These are phyloP conservation scores for Harpalus rubripes DNA, from an alignment of 2,888 invertebrate species.

Conservation along the genomic window DNA sequence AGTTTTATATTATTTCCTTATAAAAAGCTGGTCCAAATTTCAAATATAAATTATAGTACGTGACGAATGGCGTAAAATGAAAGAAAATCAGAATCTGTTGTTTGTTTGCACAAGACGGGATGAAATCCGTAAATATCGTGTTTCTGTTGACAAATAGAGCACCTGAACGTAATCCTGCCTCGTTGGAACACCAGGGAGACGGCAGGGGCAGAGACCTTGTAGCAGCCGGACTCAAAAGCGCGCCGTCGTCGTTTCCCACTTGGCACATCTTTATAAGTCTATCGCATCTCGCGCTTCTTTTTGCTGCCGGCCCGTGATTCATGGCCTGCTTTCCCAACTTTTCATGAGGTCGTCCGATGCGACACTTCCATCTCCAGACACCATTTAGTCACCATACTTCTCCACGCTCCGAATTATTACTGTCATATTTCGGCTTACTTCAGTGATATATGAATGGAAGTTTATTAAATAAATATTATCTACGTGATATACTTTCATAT, in stretches of 20 bases:
- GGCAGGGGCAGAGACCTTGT: background rate
- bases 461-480: slow-evolving; percentile 8
- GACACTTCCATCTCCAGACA: slow-evolving; percentile 35
- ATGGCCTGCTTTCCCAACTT: slow-evolving; percentile 59
- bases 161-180: slow-evolving; percentile 45
- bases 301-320: slow-evolving; percentile 54
- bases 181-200: background rate
- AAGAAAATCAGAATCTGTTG: slow-evolving; percentile 30
- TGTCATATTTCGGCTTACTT: slow-evolving; percentile 2
- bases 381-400: slow-evolving; percentile 5
- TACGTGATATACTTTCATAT: background rate
- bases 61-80: background rate
- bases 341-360: slow-evolving; percentile 61
- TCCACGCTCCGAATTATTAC: slow-evolving; percentile 12
- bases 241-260: slow-evolving; percentile 19
- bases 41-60: background rate
- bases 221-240: slow-evolving; percentile 1
- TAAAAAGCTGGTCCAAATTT: background rate
- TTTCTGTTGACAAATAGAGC: slow-evolving; percentile 56
- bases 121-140: slow-evolving; percentile 48
- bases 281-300: slow-evolving; percentile 49
- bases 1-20: too few species aligned
- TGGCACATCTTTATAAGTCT: slow-evolving; percentile 62
- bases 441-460: background rate
- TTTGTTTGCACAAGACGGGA: background rate